Base-by-base conservation (phyloP, 30 jellyfish, hydroid and myxozoan genomes). In the Rhopilema esculentum region DNA sequence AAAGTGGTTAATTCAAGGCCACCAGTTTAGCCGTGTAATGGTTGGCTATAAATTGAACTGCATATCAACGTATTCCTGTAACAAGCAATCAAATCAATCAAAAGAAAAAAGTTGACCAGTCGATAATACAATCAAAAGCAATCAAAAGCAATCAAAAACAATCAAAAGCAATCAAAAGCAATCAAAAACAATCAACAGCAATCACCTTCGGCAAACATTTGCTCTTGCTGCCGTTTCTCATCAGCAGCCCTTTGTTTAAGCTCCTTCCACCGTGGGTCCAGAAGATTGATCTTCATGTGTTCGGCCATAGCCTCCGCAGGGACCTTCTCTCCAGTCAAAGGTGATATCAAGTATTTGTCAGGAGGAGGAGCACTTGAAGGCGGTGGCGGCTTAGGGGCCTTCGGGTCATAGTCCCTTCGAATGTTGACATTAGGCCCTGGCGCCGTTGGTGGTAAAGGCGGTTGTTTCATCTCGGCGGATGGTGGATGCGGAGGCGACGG, bases 231-330 rank as follows among this genome's bases (percentile, higher is more conserved):
- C 57, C 98, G 69, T 61, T 96, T 96, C 88, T 91, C 99, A 16
- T 85, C 98, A 8, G 92, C 89, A 27, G 90, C 89, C 50, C 93
- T 86, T 62, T 96, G 97, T 80, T 91, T 91, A 65, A 86, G 88
- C 84, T 91, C 99, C 79, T 96, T 96, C 98, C 97, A 96, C 49
- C 97, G 64, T 16, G 99, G 99, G 80, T 96, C 99, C 25, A 96
- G 89, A 73, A 96, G 85, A 78, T 79, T 91, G 27, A 91, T 85
- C 73, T 96, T 91, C 97, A 91, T 82, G 70, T 96, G 99, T 27
- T 89, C 94, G 1, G 97, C 99, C 98, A 96, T 91, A 23, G 97
- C 90, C 57, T 91, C 99, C 0, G 96, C 99, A 28, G 99, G 99
- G 57, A 96, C 96, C 83, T 66, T 92, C 77, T 96, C 99, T 20